Percentiles rank a stretch among this genome's conserved stretches.
Conservation (phyloP, 2,113 vertebrate species). For the Pterocles burchelli region DNA sequence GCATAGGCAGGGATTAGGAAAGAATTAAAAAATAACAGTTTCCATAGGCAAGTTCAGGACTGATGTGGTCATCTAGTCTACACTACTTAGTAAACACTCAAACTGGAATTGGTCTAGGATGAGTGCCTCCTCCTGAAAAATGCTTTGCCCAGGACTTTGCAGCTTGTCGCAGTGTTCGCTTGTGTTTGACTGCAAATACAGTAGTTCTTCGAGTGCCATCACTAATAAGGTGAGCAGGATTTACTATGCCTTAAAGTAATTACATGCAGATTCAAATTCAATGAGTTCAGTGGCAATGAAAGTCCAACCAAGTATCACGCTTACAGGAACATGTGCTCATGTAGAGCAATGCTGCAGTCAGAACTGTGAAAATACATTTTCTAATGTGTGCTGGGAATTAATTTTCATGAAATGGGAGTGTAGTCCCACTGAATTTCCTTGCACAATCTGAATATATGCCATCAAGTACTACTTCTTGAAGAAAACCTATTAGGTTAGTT, state of each 20-base stretch:
- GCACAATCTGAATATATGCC: background rate
- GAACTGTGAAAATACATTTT: constrained; percentile 27
- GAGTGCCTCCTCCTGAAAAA: background rate
- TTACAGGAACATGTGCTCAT: background rate
- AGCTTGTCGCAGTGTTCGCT: background rate
- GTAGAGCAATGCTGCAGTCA: background rate
- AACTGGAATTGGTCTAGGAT: background rate
- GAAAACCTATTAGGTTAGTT: constrained; percentile 51
- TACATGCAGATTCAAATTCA: constrained; percentile 36
- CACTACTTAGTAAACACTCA: background rate
- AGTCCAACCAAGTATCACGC: background rate
- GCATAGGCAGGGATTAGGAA: background rate
- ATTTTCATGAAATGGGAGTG: background rate
- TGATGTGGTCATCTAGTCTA: background rate
- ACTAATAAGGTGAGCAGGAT: constrained; percentile 14
- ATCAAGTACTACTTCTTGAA: background rate
- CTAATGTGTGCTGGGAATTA: background rate
- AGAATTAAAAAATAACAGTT: background rate
- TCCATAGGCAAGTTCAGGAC: background rate
- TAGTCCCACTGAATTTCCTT: background rate
- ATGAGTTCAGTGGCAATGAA: background rate
- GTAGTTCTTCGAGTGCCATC: background rate
- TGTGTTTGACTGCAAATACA: background rate
- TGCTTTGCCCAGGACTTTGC: background rate
- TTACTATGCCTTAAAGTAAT: constrained; percentile 46